phyloP scores from a whole-genome alignment of 2,797 vertebrate genomes.

The Phoebastria nigripes region DNA sequence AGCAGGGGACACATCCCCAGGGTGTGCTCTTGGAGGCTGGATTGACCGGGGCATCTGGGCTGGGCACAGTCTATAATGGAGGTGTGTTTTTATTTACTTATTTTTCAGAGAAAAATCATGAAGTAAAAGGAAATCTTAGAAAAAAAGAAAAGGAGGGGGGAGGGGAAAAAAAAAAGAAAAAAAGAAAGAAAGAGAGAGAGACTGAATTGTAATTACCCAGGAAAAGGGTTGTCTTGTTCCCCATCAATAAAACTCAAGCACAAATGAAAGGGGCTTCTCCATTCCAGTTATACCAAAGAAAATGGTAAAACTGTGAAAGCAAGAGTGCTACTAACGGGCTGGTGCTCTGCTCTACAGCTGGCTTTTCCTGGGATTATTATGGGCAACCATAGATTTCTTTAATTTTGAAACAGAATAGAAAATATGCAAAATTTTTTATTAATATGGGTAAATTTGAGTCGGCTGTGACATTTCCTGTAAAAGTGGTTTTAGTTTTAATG shows the following conservation, averaged over 20 bases:
- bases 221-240: not conserved
- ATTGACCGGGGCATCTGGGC: fast-evolving
- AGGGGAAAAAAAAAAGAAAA: too few relatives aligned
- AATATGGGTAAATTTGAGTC: not conserved
- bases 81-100: not conserved
- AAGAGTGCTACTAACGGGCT: not conserved
- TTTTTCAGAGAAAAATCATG: not conserved
- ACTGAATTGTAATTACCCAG: not conserved
- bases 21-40: not conserved
- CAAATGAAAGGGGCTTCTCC: not conserved
- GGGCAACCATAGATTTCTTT: not conserved
- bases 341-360: not conserved
- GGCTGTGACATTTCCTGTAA: not conserved
- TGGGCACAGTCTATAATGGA: not conserved
- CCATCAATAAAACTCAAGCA: not conserved
- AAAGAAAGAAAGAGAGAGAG: not conserved
- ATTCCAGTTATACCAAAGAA: not conserved
- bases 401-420: not conserved
- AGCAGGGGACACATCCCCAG: fast-evolving
- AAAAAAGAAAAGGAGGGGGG: too few relatives aligned
- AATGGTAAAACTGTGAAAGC: not conserved
- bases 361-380: not conserved
- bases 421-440: not conserved
- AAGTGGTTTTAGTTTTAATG: not conserved
- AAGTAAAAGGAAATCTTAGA: not conserved